These are phyloP conservation scores for Hydrolagus affinis DNA, from an alignment of 2,113 vertebrate species.

Conservation along the genomic window DNA sequence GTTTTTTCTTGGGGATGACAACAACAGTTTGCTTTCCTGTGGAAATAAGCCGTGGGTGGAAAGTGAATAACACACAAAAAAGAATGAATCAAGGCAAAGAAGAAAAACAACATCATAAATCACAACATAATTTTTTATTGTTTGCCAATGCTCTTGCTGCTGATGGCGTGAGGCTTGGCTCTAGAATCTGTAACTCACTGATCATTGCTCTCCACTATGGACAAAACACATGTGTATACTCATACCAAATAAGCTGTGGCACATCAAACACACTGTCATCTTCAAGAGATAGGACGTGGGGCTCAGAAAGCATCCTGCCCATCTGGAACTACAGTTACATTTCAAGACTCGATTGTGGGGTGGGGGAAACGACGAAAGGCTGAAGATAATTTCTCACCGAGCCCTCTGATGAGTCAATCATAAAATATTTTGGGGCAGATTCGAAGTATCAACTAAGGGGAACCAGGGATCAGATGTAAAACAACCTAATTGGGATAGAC, in stretches of 20 bases:
- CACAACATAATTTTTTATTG: neutral
- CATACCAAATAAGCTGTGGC: neutral
- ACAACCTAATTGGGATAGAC: neutral
- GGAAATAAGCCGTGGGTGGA: neutral
- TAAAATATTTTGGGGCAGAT: neutral
- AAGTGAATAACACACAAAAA: neutral
- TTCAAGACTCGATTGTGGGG: no score
- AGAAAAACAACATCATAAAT: constrained; percentile 12
- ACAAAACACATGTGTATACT: neutral
- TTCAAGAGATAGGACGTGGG: neutral
- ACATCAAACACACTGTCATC: constrained; percentile 1
- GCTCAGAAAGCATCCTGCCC: neutral
- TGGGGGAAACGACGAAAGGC: neutral
- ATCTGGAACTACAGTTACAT: neutral
- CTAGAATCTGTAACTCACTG: neutral
- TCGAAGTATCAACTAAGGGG: neutral
- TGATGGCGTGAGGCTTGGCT: neutral
- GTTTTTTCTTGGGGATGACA: no score
- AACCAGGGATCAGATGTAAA: neutral
- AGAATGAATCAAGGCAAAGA: neutral
- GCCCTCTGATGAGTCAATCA: neutral
- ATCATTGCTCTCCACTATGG: neutral
- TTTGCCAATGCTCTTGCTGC: constrained; percentile 13
- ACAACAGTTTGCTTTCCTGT: neutral
- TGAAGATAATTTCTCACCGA: neutral